Evolutionary conservation across 2,888 invertebrate genomes (phyloP).

Genomic region (Pegoplata infirma): DNA sequence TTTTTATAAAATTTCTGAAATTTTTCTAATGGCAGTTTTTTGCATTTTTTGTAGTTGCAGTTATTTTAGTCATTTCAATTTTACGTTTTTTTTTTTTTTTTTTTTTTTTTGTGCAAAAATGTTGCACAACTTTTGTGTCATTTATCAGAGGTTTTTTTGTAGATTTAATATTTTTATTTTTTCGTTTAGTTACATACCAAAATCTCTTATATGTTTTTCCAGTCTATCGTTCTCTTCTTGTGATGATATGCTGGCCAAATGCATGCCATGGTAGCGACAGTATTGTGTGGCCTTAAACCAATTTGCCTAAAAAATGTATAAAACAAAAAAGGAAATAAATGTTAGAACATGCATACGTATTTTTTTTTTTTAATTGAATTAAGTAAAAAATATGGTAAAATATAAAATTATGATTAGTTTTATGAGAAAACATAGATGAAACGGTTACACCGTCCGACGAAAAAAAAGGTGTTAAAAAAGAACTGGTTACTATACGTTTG

Average conservation of each 20-base stretch:
- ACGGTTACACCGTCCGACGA: too few relatives aligned
- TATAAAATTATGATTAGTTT: not conserved
- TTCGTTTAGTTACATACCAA: slow-evolving; percentile 81
- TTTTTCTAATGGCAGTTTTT: not conserved
- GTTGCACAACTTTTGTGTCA: not conserved
- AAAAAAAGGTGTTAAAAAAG: too few relatives aligned
- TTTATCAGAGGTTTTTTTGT: too few relatives aligned
- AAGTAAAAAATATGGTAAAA: not conserved
- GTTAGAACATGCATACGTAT: too few relatives aligned
- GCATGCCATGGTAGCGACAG: slow-evolving; percentile 95
- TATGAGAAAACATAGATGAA: not conserved
- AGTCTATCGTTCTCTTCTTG: slow-evolving; percentile 94
- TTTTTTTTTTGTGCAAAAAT: not conserved
- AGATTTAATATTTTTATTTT: not conserved
- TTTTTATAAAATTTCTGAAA: not conserved
- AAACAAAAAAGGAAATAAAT: slow-evolving; percentile 34
- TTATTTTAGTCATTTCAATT: not conserved
- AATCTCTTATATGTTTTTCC: slow-evolving; percentile 93
- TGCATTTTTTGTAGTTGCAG: not conserved
- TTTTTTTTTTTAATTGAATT: not conserved
- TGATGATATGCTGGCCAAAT: slow-evolving; percentile 91
- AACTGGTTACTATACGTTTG: too few relatives aligned
- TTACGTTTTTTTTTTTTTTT: not conserved
- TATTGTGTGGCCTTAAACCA: slow-evolving; percentile 95
- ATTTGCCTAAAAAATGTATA: slow-evolving; percentile 85